phyloP scores from a whole-genome alignment of 2,888 invertebrate genomes.

The Blera fallax region DNA sequence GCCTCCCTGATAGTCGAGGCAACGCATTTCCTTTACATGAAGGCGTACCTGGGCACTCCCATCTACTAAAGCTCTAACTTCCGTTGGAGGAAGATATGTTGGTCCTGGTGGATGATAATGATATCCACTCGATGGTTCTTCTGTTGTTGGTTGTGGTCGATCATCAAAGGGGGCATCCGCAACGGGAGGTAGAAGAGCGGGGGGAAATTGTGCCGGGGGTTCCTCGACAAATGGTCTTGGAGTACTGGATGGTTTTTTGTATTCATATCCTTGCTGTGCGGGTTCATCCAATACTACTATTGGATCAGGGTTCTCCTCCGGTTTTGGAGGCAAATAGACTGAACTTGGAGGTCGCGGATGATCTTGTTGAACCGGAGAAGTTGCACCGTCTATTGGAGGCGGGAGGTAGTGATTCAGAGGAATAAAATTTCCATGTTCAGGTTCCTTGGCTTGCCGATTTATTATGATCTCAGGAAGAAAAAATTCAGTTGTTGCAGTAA shows the following conservation, averaged over 20 bases:
- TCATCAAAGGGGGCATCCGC: background rate
- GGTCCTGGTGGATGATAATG: slow-evolving; percentile 62
- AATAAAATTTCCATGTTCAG: slow-evolving; percentile 76
- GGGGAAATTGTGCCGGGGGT: slow-evolving; percentile 24
- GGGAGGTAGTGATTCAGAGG: slow-evolving; percentile 78
- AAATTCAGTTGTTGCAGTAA: slow-evolving; percentile 76
- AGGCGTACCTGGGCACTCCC: slow-evolving; percentile 75
- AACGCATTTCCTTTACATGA: slow-evolving; percentile 79
- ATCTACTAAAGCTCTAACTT: slow-evolving; percentile 35
- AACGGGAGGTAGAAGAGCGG: slow-evolving; percentile 41
- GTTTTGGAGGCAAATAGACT: slow-evolving; percentile 59
- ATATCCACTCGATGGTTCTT: slow-evolving; percentile 34
- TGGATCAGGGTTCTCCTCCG: slow-evolving; percentile 68
- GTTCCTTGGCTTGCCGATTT: slow-evolving; percentile 76
- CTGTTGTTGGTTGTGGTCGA: slow-evolving; percentile 3
- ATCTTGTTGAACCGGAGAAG: slow-evolving; percentile 74
- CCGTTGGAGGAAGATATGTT: slow-evolving; percentile 44
- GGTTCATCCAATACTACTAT: slow-evolving; percentile 77
- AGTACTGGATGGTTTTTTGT: slow-evolving; percentile 47
- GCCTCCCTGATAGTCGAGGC: slow-evolving; percentile 76
- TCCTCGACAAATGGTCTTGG: slow-evolving; percentile 31
- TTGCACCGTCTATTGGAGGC: slow-evolving; percentile 75
- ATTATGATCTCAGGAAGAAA: slow-evolving; percentile 79
- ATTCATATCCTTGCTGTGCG: slow-evolving; percentile 32
- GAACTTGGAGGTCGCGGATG: background rate